A percentile compares a stretch with the other conserved stretches of the same genome.
Evolutionary conservation across 2,113 vertebrate species (phyloP).

Genomic region (Bos indicus): DNA sequence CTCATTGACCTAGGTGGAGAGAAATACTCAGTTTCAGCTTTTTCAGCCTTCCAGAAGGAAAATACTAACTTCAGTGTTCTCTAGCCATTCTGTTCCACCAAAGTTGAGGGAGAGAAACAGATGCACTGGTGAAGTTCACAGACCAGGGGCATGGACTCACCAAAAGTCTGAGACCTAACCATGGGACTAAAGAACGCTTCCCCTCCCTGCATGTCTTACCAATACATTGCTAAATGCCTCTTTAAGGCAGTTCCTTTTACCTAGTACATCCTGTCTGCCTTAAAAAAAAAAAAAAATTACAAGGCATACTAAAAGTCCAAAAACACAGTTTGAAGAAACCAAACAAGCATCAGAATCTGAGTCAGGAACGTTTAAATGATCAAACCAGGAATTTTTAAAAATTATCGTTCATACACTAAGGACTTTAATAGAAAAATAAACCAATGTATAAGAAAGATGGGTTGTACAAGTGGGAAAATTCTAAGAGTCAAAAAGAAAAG

Average conservation of each 20-base stretch:
- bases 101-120: not conserved
- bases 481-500: not conserved
- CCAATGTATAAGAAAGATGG: not conserved
- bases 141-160: not conserved
- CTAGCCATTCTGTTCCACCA: not conserved
- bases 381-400: not conserved
- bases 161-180: not conserved
- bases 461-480: not conserved
- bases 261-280: not conserved
- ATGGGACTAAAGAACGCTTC: not conserved
- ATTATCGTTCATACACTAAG: not conserved
- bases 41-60: not conserved
- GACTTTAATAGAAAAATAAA: not conserved
- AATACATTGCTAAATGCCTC: not conserved
- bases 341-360: not conserved
- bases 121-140: not conserved
- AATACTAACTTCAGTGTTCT: not conserved
- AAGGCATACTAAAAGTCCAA: not conserved
- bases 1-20: not conserved
- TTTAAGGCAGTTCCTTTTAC: not conserved
- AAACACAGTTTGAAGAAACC: not conserved
- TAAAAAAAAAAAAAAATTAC: not conserved
- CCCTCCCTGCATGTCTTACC: not conserved
- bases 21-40: not conserved
- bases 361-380: not conserved